A percentile compares a stretch with the other conserved stretches of the same genome.
Evolutionary conservation across 2,113 vertebrate genomes (phyloP).

Genomic region (Sorex fumeus): DNA sequence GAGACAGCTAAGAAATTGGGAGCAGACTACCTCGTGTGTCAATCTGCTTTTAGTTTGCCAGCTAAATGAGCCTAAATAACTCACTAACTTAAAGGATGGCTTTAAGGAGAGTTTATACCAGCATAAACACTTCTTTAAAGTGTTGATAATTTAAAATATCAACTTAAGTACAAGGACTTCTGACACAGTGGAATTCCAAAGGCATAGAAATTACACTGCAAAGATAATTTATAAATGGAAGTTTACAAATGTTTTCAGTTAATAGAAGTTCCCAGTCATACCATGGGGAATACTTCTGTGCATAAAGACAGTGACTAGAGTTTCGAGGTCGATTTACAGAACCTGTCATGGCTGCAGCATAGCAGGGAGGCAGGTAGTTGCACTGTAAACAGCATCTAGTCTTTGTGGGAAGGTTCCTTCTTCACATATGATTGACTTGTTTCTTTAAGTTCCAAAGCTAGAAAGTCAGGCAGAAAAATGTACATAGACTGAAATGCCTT

Average conservation of each 20-base stretch:
- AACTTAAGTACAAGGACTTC: not conserved
- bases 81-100: not conserved
- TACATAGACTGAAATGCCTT: not conserved
- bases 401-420: not conserved
- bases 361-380: not conserved
- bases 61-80: not conserved
- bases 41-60: not conserved
- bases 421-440: not conserved
- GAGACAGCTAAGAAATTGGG: not conserved
- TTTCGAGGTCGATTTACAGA: not conserved
- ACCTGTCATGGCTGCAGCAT: not conserved
- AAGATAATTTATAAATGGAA: not conserved
- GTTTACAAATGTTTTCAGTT: not conserved
- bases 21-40: not conserved
- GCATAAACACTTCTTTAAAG: not conserved
- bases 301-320: not conserved
- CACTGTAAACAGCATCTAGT: not conserved
- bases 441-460: conserved; percentile 30
- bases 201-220: not conserved
- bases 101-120: not conserved
- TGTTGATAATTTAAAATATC: not conserved
- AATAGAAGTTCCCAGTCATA: not conserved
- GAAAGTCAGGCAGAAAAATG: not conserved
- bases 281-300: not conserved
- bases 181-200: not conserved